Evolutionary conservation across 1,140 invertebrate species (phyloP).

Genomic region (Drosophila busckii): DNA sequence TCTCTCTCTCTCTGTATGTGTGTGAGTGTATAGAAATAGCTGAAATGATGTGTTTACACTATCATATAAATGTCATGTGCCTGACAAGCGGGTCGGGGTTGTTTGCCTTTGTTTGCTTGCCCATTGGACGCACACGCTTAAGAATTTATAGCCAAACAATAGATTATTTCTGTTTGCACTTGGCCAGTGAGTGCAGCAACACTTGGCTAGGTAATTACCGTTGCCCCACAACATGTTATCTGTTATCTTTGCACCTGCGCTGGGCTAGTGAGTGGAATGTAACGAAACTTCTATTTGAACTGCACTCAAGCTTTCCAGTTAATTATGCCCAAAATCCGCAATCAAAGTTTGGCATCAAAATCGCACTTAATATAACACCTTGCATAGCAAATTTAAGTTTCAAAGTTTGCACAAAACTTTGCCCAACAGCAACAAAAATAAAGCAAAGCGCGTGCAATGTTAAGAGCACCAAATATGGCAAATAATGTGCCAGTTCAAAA

Average conservation of each 20-base stretch:
- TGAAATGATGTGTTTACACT: constrained; percentile 77
- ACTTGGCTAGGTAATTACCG: constrained; percentile 30
- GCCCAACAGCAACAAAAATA: constrained; percentile 22
- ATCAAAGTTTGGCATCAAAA: no score
- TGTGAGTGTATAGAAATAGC: constrained; percentile 73
- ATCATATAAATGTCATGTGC: constrained; percentile 76
- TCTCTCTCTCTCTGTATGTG: constrained; percentile 21
- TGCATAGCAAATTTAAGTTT: no score
- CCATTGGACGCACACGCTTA: constrained; percentile 45
- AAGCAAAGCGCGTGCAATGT: constrained; percentile 9
- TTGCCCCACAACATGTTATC: constrained; percentile 54
- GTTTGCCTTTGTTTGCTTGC: constrained; percentile 67
- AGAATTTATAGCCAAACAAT: constrained; percentile 57
- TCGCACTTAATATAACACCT: no score
- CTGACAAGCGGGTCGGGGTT: no score
- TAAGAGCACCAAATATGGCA: constrained; percentile 57
- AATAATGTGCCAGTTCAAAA: constrained; percentile 47
- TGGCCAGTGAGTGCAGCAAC: constrained; percentile 14
- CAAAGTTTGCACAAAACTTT: no score
- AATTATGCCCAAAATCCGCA: no score
- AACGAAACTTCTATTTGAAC: no score
- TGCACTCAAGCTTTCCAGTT: no score
- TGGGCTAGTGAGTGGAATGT: no score
- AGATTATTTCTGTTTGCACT: constrained; percentile 49
- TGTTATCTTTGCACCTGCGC: constrained; percentile 53